These are phyloP conservation scores for Drosophila tristis DNA, from an alignment of 1,140 invertebrate genomes.

Conservation along the genomic window DNA sequence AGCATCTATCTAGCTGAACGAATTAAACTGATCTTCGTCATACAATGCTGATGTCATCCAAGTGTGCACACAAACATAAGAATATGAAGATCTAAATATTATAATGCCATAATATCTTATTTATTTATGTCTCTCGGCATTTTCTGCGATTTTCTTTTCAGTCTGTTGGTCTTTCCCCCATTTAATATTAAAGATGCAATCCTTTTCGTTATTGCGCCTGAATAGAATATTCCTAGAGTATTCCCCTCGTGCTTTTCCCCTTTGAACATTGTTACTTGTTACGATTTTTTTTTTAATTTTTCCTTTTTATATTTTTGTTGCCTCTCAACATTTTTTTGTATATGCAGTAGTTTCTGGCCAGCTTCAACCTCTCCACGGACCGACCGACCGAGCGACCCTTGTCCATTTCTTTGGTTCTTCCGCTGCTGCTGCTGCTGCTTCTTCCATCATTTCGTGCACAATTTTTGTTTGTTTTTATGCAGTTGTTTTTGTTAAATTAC, in stretches of 20 bases:
- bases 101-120: neutral
- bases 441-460: constrained; percentile 44
- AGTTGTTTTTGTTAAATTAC: constrained; percentile 78
- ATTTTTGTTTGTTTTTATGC: constrained; percentile 50
- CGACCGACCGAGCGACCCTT: constrained; percentile 15
- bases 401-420: constrained; percentile 59
- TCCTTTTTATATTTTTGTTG: neutral
- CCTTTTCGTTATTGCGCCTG: too few relatives aligned
- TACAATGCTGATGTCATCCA: too few relatives aligned
- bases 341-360: constrained; percentile 63
- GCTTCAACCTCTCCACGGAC: neutral
- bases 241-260: neutral
- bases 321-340: constrained; percentile 57
- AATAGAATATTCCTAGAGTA: constrained; percentile 3
- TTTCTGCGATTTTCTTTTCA: neutral
- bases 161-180: neutral
- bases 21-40: too few relatives aligned
- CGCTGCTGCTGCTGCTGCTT: constrained; percentile 18
- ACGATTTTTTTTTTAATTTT: constrained; percentile 1
- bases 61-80: too few relatives aligned
- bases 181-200: too few relatives aligned
- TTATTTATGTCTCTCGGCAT: neutral
- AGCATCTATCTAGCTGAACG: too few relatives aligned
- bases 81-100: too few relatives aligned
- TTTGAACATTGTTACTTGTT: constrained; percentile 20